A percentile compares a stretch with the other conserved stretches of the same genome.
Evolutionary conservation across 2,113 vertebrate species (phyloP).

Genomic region (Misgurnus mizolepis): DNA sequence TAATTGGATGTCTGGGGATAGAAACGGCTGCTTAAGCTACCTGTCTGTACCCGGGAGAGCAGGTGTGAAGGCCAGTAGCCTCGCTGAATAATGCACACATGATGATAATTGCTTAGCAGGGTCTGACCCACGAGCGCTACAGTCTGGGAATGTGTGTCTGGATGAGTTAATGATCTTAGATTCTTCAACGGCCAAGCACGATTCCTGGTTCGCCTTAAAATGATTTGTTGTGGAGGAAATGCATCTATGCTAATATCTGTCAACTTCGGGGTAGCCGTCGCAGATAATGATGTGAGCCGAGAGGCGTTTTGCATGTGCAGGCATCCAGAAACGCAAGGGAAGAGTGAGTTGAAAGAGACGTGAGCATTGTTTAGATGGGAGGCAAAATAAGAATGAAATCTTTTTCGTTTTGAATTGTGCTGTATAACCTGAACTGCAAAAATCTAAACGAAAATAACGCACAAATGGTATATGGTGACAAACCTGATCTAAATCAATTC

Average conservation of each 20-base stretch:
- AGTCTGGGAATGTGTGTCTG: constrained; percentile 37
- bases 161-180: constrained; percentile 34
- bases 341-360: background rate
- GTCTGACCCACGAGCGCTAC: constrained; percentile 26
- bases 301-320: constrained; percentile 5
- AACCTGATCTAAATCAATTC: no score
- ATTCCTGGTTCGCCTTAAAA: background rate
- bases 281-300: background rate
- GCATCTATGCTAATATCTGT: constrained; percentile 6
- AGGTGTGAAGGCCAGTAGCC: constrained; percentile 28
- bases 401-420: no score
- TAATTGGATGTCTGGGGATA: constrained; percentile 37
- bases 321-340: background rate
- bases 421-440: no score
- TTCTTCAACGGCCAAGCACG: constrained; percentile 24
- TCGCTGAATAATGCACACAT: constrained; percentile 16
- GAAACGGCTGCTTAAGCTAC: constrained; percentile 6
- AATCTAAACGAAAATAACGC: no score
- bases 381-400: no score
- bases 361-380: no score
- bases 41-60: constrained; percentile 20
- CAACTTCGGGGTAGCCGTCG: background rate
- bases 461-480: no score
- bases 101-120: constrained; percentile 46
- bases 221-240: background rate